Conservation (phyloP, 1,140 invertebrate genomes). For the Mylabris phalerata region DNA sequence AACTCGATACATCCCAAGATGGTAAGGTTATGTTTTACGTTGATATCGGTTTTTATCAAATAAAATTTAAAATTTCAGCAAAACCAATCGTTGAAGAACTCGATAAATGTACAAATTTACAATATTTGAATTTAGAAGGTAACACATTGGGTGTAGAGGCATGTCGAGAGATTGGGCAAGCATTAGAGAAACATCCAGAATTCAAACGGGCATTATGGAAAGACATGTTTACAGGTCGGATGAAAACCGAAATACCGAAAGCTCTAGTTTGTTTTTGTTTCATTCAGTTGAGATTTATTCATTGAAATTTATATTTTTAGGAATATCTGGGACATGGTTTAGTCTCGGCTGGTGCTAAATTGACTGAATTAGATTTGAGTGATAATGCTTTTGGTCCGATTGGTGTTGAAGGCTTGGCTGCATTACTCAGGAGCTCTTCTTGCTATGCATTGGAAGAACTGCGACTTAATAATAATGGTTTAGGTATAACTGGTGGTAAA, state of each 20-base stretch:
- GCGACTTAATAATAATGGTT: constrained; percentile 89
- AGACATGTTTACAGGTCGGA: constrained; percentile 91
- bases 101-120: constrained; percentile 51
- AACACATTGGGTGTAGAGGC: constrained; percentile 90
- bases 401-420: constrained; percentile 83
- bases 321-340: constrained; percentile 74
- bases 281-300: background rate
- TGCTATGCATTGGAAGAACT: constrained; percentile 80
- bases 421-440: constrained; percentile 72
- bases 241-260: constrained; percentile 91
- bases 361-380: constrained; percentile 88
- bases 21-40: constrained; percentile 43
- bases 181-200: constrained; percentile 65
- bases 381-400: constrained; percentile 98
- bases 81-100: constrained; percentile 59
- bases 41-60: constrained; percentile 4
- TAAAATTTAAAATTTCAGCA: constrained; percentile 45
- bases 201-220: constrained; percentile 86
- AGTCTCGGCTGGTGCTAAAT: constrained; percentile 65
- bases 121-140: constrained; percentile 80
- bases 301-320: constrained; percentile 40
- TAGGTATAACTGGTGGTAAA: constrained; percentile 85
- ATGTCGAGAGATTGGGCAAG: constrained; percentile 74
- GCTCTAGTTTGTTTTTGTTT: constrained; percentile 58
- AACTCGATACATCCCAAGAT: constrained; percentile 59